phyloP scores from a whole-genome alignment of 1,140 invertebrate genomes.

The Caenorhabditis briggsae region DNA sequence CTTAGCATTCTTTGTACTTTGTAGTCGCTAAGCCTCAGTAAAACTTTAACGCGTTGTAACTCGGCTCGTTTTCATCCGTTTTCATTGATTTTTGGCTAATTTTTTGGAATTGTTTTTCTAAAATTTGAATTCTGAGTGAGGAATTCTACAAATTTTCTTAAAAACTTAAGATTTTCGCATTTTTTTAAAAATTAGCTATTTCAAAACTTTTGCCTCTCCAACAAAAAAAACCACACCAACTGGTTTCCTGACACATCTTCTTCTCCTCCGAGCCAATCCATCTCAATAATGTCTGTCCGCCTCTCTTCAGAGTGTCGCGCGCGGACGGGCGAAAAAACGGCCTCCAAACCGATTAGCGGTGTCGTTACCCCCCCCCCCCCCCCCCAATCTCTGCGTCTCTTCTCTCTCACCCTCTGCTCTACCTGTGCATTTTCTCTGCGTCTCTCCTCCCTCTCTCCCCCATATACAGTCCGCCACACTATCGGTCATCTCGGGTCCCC shows the following conservation, averaged over 20 bases:
- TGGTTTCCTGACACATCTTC: neutral
- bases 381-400: slow-evolving; percentile 12
- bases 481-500: no score
- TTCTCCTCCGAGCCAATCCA: slow-evolving; percentile 18
- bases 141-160: no score
- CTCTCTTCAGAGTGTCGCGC: neutral
- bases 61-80: no score
- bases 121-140: neutral
- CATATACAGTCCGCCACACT: neutral
- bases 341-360: slow-evolving; percentile 53
- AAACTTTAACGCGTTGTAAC: no score
- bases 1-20: no score
- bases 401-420: slow-evolving; percentile 7
- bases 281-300: slow-evolving; percentile 41
- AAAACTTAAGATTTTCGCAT: neutral
- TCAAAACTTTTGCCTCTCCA: neutral
- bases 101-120: neutral
- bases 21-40: no score
- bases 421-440: neutral
- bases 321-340: slow-evolving; percentile 3
- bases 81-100: no score
- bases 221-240: neutral
- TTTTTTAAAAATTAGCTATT: neutral
- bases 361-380: slow-evolving; percentile 9
- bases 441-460: slow-evolving; percentile 22